Evolutionary conservation across 1,140 invertebrate genomes (phyloP), one percentile per base, ranked within the genome.

Genomic region (Leptinotarsa defecta): DNA sequence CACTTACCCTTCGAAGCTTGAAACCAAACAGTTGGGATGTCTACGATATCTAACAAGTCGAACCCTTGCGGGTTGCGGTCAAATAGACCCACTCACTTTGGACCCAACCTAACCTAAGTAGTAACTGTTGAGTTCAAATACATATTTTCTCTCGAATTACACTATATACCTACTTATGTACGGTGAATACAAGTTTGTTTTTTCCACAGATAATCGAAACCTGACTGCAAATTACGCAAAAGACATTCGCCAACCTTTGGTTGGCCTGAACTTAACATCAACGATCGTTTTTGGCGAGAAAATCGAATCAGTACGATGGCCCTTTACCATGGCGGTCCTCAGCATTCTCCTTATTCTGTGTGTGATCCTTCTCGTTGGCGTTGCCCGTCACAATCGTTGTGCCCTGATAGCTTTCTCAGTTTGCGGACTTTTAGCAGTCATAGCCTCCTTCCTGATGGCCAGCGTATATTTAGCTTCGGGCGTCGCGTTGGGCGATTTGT

Each of bases 361-460:
- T 84, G 90, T 95, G 74, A 90, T 95, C 64, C 88, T 96, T 75
- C 87, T 95, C 73, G 93, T 95, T 82, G 94, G 94, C 78, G 92
- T 95, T 74, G 93, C 92, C 68, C 88, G 93, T 78, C 93, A 95
- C 85, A 95, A 93, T 3, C 89, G 94, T 79, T 94, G 94, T 86
- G 91, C 93, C 22, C 88, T 95, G 67, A 95, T 96, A 81, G 92
- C 93, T 88, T 94, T 89, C 76, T 92, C 92, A 81, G 95, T 96
- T 48, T 94, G 95, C 81, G 95, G 95, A 43, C 86, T 97, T 70
- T 90, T 96, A 76, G 94, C 94, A 62, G 92, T 97, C n/a, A 96
- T 96, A 78, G 91, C 94, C 76, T 96, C 94, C 77, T 97, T 94
- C 93, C 87, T 95, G 71, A 91, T 94, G 87, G 92, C 94, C 22